Base-by-base conservation (phyloP, 2,113 vertebrate genomes). In the Mobula hypostoma region DNA sequence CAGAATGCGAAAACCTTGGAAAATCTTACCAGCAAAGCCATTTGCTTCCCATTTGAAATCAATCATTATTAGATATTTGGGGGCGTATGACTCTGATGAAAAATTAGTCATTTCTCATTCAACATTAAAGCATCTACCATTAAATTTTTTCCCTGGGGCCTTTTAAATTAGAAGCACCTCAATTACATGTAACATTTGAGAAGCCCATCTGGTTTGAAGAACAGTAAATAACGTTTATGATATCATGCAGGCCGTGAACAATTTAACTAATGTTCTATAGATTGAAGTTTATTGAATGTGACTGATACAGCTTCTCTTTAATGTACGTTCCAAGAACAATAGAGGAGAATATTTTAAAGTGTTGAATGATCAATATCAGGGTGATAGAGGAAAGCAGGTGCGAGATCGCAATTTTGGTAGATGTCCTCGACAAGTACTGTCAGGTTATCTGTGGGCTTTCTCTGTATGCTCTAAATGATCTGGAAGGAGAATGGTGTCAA, bases 231-330 rank as follows among this genome's bases (percentile, higher is more conserved):
- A 90, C 19, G 63, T 61, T 68, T 17, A 7, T 90, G 85, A n/a
- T 66, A 66, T 90, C 61, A 66, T 36, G 29, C 58, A 66, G 14
- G 29, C 66, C n/a, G 14, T 66, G 85, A 66, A 90, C 61, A 61
- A 90, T 90, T 61, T 68, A 66, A 88, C 66, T 90, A 90, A 66
- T 15, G 15, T 90, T 61, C 61, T n/a, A 90, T 15, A 17, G 85
- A 66, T 32, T 66, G 85, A 90, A 68, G 61, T 66, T 36, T 61
- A 90, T 15, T 66, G 14, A 66, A 68, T 66, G n/a, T 66, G 58
- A 88, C 85, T 88, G 85, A 88, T 88, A 32, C 58, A 66, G 85
- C 66, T 32, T 90, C 61, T 32, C 85, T 90, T 90, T 90, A 66
- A 90, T 90, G 61, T 68, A 61, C 29, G 1, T 90, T n/a, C 61